Percentiles rank a stretch among this genome's conserved stretches.
Evolutionary conservation across 92 coral and sea anemone species (phyloP).

Genomic region (Umimayanthus chanpuru): DNA sequence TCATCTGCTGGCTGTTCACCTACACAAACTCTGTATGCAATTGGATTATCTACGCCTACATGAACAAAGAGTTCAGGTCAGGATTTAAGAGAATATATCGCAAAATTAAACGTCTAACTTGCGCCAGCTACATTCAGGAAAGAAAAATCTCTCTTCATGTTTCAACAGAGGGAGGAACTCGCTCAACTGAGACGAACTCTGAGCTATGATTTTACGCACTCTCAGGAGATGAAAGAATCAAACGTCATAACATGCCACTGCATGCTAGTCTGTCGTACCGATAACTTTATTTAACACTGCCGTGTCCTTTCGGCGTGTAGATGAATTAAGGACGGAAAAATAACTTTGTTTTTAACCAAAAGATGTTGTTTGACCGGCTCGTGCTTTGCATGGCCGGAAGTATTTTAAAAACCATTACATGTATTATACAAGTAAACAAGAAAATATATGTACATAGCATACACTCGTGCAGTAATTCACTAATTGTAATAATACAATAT

Average conservation of each 20-base stretch:
- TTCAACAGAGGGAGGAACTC: neutral
- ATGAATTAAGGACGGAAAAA: neutral
- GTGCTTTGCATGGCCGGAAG: too few relatives aligned
- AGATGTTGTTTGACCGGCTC: neutral
- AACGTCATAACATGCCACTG: neutral
- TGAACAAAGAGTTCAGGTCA: constrained; percentile 70
- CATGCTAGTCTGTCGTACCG: neutral
- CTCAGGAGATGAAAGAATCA: neutral
- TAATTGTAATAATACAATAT: too few relatives aligned
- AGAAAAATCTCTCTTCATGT: neutral
- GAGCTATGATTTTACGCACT: neutral
- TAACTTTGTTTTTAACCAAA: too few relatives aligned
- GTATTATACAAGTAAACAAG: too few relatives aligned
- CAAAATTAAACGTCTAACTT: neutral
- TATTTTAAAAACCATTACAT: too few relatives aligned
- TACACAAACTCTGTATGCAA: constrained; percentile 82
- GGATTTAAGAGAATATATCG: constrained; percentile 53
- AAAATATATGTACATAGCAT: too few relatives aligned
- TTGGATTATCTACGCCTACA: constrained; percentile 70
- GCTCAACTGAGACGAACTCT: constrained; percentile 19
- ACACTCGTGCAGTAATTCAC: too few relatives aligned
- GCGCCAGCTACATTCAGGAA: neutral
- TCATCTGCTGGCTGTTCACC: constrained; percentile 87
- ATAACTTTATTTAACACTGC: too few relatives aligned
- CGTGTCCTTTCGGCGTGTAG: neutral